Evolutionary conservation across 2,113 vertebrate species (phyloP).

Genomic region (Megaceryle torquata): DNA sequence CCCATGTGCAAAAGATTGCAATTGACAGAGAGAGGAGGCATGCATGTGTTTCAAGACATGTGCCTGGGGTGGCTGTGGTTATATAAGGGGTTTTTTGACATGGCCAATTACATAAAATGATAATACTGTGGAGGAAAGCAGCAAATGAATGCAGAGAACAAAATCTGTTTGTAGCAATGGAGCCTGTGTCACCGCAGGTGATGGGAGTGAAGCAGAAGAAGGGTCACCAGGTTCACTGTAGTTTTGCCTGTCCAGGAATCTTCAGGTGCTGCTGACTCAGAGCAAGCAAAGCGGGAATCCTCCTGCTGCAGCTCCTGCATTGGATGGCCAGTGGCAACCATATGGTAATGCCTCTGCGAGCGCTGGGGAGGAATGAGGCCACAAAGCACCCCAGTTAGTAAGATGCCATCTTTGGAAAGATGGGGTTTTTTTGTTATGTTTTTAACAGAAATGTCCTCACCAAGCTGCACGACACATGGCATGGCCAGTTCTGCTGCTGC

Average conservation of each 20-base stretch:
- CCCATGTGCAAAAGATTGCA: constrained; percentile 63
- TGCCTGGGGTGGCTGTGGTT: constrained; percentile 63
- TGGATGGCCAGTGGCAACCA: neutral
- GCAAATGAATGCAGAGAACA: neutral
- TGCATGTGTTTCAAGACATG: constrained; percentile 20
- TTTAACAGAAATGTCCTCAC: neutral
- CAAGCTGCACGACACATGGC: neutral
- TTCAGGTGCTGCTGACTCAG: neutral
- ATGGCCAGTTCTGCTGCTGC: accelerated
- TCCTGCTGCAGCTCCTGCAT: neutral
- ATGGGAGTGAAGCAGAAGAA: neutral
- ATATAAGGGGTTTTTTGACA: constrained; percentile 55
- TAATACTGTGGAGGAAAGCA: neutral
- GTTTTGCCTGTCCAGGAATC: too few species aligned
- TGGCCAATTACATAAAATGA: constrained; percentile 53
- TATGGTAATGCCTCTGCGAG: neutral
- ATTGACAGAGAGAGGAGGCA: constrained; percentile 53
- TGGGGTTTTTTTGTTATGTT: neutral
- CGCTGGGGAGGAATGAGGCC: neutral
- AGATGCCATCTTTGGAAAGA: neutral
- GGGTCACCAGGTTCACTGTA: neutral
- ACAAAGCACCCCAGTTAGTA: accelerated
- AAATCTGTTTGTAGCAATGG: neutral
- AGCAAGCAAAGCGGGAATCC: neutral
- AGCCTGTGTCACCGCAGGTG: neutral